Conservation (phyloP, 2,113 vertebrate species). For the Addax nasomaculatus region DNA sequence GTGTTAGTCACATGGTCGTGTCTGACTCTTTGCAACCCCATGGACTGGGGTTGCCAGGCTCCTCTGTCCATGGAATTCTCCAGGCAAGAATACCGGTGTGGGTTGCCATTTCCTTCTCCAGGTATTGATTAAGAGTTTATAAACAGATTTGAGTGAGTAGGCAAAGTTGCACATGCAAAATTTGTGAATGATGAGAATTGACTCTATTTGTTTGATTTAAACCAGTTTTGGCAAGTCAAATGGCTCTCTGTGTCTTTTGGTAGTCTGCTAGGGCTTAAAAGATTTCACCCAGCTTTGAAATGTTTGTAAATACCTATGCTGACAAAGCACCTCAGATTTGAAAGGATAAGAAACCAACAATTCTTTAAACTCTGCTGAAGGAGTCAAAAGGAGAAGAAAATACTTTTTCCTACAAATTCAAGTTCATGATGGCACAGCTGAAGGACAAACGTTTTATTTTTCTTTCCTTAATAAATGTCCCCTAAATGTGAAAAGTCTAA, state of each 20-base stretch:
- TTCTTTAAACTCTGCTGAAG: not conserved
- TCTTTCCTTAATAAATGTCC: not conserved
- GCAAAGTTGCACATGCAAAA: not conserved
- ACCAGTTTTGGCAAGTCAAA: not conserved
- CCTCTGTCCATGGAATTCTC: not conserved
- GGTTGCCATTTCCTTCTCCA: not conserved
- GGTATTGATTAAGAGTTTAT: not conserved
- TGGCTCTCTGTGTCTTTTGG: not conserved
- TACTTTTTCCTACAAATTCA: not conserved
- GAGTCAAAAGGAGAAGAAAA: not conserved
- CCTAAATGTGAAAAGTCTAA: not conserved
- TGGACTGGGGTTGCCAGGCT: not conserved
- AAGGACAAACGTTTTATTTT: not conserved
- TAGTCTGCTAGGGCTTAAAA: not conserved
- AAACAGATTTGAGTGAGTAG: not conserved
- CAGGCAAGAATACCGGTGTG: not conserved
- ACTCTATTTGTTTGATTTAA: not conserved
- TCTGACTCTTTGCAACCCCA: not conserved
- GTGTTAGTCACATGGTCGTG: accelerated
- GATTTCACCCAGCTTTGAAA: not conserved
- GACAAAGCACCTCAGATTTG: not conserved
- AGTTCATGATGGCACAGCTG: not conserved
- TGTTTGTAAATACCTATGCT: not conserved
- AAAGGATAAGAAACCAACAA: not conserved
- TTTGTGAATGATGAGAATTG: not conserved